phyloP scores from a whole-genome alignment of 2,797 vertebrate genomes.

The Rhabdomys pumilio region DNA sequence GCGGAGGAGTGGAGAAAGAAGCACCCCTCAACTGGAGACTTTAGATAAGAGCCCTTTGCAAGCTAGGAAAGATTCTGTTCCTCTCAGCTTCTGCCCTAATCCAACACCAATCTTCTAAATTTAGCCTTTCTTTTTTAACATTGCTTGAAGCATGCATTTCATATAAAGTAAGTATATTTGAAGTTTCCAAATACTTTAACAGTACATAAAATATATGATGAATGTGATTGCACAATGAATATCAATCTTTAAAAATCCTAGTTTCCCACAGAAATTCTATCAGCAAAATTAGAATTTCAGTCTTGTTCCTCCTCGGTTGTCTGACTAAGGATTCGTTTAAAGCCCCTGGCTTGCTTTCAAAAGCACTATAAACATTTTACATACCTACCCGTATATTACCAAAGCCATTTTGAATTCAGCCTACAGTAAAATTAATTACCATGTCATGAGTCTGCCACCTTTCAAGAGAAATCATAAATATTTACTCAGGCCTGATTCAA shows the following conservation, averaged over 20 bases:
- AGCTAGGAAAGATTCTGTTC: conserved; percentile 27
- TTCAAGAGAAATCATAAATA: conserved; percentile 86
- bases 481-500: conserved; percentile 77
- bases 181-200: conserved; percentile 72
- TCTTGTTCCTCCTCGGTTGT: conserved; percentile 64
- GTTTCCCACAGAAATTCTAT: conserved; percentile 77
- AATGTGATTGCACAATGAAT: conserved; percentile 37
- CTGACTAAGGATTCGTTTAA: conserved; percentile 80
- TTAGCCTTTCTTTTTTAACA: conserved; percentile 73
- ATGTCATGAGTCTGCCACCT: conserved; percentile 80
- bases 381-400: conserved; percentile 78
- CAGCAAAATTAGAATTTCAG: conserved; percentile 77
- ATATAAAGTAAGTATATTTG: conserved; percentile 74
- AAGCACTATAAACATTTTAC: conserved; percentile 79
- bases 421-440: conserved; percentile 83
- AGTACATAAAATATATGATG: conserved; percentile 74
- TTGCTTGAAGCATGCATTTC: conserved; percentile 70
- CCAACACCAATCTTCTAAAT: conserved; percentile 71
- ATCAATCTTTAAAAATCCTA: conserved; percentile 49
- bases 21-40: background rate
- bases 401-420: conserved; percentile 76
- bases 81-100: conserved; percentile 59
- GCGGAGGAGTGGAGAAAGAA: background rate
- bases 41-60: background rate
- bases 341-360: conserved; percentile 78